Evolutionary conservation across 2,888 invertebrate genomes (phyloP).

Genomic region (Dicyrtomina minuta): DNA sequence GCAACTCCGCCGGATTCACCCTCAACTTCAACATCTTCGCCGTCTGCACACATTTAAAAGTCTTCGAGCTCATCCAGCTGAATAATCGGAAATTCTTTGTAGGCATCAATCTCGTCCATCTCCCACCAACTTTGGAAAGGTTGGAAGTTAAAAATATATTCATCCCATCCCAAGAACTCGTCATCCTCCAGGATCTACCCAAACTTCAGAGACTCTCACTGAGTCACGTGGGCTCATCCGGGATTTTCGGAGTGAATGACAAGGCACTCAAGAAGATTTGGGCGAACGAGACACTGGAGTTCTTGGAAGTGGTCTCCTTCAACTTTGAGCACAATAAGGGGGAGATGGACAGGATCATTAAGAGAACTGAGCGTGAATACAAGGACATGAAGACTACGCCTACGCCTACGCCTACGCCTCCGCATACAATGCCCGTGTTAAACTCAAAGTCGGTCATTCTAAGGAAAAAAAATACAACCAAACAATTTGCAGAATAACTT

Average conservation of each 20-base stretch:
- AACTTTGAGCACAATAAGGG: constrained; percentile 4
- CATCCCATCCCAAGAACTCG: constrained; percentile 12
- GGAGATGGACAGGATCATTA: constrained; percentile 2
- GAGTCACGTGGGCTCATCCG: neutral
- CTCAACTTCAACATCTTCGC: constrained; percentile 7
- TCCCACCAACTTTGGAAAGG: constrained; percentile 11
- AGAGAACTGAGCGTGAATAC: too few relatives aligned
- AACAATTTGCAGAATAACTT: too few relatives aligned
- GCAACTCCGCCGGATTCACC: constrained; percentile 6
- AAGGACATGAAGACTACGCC: too few relatives aligned
- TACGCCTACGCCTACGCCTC: too few relatives aligned
- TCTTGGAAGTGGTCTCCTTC: neutral
- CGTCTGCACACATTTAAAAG: neutral
- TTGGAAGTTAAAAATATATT: constrained; percentile 13
- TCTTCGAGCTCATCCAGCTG: constrained; percentile 6
- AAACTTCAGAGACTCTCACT: neutral
- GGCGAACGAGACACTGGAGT: neutral
- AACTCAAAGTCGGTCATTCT: too few relatives aligned
- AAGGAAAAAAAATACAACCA: too few relatives aligned
- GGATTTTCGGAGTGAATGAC: constrained; percentile 6
- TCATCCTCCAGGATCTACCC: neutral
- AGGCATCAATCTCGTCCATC: neutral
- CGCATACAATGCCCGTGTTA: too few relatives aligned
- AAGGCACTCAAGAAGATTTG: neutral
- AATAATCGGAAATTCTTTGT: neutral